phyloP scores from a whole-genome alignment of 2,888 invertebrate genomes.

The Leucophenga montana region DNA sequence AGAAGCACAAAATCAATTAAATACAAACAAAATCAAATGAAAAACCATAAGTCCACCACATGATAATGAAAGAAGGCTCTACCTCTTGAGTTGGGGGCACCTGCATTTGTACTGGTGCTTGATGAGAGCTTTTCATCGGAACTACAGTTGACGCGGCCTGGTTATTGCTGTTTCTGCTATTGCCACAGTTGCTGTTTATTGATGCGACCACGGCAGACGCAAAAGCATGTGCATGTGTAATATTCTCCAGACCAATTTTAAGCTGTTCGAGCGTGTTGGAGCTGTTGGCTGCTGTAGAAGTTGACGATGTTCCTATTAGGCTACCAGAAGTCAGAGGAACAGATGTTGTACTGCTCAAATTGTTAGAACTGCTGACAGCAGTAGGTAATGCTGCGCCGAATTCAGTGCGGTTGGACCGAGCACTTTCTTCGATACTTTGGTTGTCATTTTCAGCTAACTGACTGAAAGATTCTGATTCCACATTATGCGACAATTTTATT shows the following conservation, averaged over 20 bases:
- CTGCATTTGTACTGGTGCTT: slow-evolving; percentile 37
- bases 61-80: slow-evolving; percentile 28
- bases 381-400: neutral
- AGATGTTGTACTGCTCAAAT: neutral
- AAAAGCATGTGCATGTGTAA: slow-evolving; percentile 75
- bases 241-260: slow-evolving; percentile 76
- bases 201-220: slow-evolving; percentile 64
- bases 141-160: slow-evolving; percentile 54
- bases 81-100: slow-evolving; percentile 47
- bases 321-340: neutral
- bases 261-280: slow-evolving; percentile 76
- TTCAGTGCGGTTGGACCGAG: neutral
- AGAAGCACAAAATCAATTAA: neutral
- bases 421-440: slow-evolving; percentile 34
- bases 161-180: slow-evolving; percentile 37
- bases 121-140: slow-evolving; percentile 43
- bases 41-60: neutral
- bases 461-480: neutral
- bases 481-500: slow-evolving; percentile 38
- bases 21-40: slow-evolving; percentile 7
- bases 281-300: slow-evolving; percentile 39
- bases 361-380: neutral
- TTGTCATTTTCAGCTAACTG: slow-evolving; percentile 41
- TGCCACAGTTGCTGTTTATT: slow-evolving; percentile 50
- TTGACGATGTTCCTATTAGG: slow-evolving; percentile 26